These are phyloP conservation scores for Corydoras sp. DNA, from an alignment of 2,113 vertebrate species.

Conservation along the genomic window DNA sequence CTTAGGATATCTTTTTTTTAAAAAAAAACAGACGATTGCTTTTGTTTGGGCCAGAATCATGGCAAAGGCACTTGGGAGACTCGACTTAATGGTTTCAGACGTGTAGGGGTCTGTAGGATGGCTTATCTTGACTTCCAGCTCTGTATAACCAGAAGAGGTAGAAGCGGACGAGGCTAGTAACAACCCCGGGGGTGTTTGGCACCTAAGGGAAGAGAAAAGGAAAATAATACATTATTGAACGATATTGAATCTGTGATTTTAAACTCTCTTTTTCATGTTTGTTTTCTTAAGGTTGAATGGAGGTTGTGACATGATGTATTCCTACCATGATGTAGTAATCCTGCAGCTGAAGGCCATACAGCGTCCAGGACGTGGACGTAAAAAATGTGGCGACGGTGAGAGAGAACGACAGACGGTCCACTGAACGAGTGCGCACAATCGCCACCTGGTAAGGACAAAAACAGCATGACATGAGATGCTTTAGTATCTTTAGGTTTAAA, in stretches of 20 bases:
- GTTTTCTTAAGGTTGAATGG: not conserved
- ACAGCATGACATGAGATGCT: not conserved
- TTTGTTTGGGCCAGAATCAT: not conserved
- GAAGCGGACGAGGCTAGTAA: conserved; percentile 81
- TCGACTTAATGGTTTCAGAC: conserved; percentile 56
- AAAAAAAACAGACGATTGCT: not conserved
- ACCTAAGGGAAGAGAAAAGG: conserved; percentile 60
- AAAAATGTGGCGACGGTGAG: conserved; percentile 83
- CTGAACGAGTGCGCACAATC: conserved; percentile 72
- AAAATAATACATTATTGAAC: not conserved
- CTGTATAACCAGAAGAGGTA: conserved; percentile 80
- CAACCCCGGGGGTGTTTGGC: conserved; percentile 81
- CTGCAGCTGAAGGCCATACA: conserved; percentile 75
- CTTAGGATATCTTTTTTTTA: too few relatives aligned
- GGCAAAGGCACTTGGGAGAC: conserved; percentile 30
- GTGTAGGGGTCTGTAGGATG: conserved; percentile 61
- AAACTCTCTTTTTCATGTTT: too few relatives aligned
- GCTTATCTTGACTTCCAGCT: conserved; percentile 43
- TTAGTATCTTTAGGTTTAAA: not conserved
- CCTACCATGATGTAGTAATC: conserved; percentile 83
- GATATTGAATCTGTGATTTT: not conserved
- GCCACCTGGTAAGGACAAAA: conserved; percentile 60
- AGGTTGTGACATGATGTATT: not conserved
- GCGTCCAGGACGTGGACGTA: conserved; percentile 82
- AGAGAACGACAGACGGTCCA: conserved; percentile 79